Evolutionary conservation across 2,888 invertebrate species (phyloP), one percentile per base, ranked within the genome.

Genomic region (Timema podura): DNA sequence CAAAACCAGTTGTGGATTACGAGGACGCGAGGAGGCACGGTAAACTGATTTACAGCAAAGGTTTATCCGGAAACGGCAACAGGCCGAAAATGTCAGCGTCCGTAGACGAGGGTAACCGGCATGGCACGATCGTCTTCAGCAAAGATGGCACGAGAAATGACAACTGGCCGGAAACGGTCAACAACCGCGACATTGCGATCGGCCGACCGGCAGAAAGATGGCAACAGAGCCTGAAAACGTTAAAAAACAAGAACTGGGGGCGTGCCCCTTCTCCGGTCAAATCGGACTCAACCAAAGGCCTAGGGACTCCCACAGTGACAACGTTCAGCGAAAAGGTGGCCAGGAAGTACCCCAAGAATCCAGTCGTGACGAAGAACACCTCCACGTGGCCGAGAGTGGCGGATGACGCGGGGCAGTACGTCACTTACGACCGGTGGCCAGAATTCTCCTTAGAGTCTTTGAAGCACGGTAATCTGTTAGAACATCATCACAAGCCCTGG

Each of bases 121-220:
- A 61, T 13, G 61, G 61, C 5, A 61, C 44, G 61, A 45, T 61
- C 44, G 61, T 61, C 10, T 61, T 44, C 30, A 30, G 45, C 10
- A 11, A 16, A 30, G 61, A 45, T 6, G 61, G 13, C 6, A 11
- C n/a, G 8, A 11, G 2, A 15, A 16, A n/a, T 13, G 54, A 61
- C 30, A 30, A 61, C 61, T 61, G 61, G 61, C 45, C 61, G 1
- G 30, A 61, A 45, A 61, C 45, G 61, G 61, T 61, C 16, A 61
- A 61, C 61, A 16, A 30, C 61, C n/a, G 54, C 15, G 45, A 61
- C 61, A 61, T 61, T 30, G 61, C 30, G 44, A 61, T 61, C 44
- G 61, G 61, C 61, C 8, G 61, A 16, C 30, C 61, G 16, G 6
- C 61, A 8, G 30, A 61, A 8, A 30, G 61, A 8, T 30, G 61